These are phyloP conservation scores for Oceanodroma leucorhoa DNA, from an alignment of 2,797 vertebrate species.

Conservation along the genomic window DNA sequence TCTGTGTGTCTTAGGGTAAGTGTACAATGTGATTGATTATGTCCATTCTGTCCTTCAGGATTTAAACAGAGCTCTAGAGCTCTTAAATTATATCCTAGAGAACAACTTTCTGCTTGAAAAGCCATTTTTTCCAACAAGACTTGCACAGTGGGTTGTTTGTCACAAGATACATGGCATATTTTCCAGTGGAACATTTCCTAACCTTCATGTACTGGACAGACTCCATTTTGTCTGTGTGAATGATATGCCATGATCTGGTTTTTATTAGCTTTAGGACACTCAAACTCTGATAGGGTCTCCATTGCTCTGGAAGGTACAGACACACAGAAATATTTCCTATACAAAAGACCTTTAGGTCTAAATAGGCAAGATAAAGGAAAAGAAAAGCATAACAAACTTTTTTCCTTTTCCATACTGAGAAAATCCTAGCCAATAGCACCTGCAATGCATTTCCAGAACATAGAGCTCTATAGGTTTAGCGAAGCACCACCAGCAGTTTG, in stretches of 20 bases:
- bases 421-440: not conserved
- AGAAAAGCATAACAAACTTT: not conserved
- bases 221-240: not conserved
- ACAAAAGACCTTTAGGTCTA: not conserved
- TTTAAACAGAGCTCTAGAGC: not conserved
- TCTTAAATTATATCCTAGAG: not conserved
- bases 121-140: not conserved
- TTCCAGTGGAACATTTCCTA: not conserved
- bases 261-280: not conserved
- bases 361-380: not conserved
- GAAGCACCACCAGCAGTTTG: not conserved
- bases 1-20: not conserved
- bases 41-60: not conserved
- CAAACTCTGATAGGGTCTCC: not conserved
- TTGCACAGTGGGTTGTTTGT: not conserved
- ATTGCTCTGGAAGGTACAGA: not conserved
- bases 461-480: fast-evolving
- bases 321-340: not conserved
- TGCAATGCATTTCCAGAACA: not conserved
- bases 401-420: not conserved
- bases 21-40: not conserved
- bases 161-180: not conserved
- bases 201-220: not conserved
- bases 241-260: fast-evolving
- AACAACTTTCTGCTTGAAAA: not conserved